These are phyloP conservation scores for Charanyca ferruginea DNA, from an alignment of 2,888 invertebrate species.

Conservation along the genomic window DNA sequence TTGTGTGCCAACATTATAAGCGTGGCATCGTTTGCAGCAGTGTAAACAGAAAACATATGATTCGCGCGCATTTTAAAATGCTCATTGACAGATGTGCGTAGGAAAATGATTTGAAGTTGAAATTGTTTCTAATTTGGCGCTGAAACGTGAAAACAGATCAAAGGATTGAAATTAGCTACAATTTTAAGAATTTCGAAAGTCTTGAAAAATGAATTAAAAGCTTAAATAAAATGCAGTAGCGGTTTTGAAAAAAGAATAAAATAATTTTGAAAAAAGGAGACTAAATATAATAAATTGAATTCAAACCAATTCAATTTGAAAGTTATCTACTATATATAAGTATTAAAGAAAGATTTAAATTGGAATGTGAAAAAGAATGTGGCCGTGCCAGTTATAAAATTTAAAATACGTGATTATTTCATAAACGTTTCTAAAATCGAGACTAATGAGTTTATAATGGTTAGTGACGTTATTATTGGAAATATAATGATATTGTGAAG, in stretches of 20 bases:
- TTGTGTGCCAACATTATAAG: slow-evolving; percentile 69
- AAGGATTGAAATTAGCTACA: not conserved
- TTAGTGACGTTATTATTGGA: slow-evolving; percentile 20
- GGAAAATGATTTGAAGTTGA: slow-evolving; percentile 1
- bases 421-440: slow-evolving; percentile 40
- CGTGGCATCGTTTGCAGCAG: slow-evolving; percentile 47
- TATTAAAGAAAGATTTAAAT: slow-evolving; percentile 3
- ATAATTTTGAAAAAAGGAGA: not conserved
- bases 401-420: not conserved
- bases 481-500: slow-evolving; percentile 28
- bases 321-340: not conserved
- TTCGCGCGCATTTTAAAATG: slow-evolving; percentile 50
- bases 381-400: slow-evolving; percentile 9
- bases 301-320: not conserved
- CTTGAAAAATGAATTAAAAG: not conserved
- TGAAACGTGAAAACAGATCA: not conserved
- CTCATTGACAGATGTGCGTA: slow-evolving; percentile 16
- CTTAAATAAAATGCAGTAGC: not conserved
- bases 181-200: not conserved
- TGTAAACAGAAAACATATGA: slow-evolving; percentile 76
- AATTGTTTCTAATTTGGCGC: not conserved
- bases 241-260: not conserved
- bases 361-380: slow-evolving; percentile 20
- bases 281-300: not conserved
- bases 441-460: slow-evolving; percentile 55